Percentiles rank a stretch among this genome's conserved stretches.
Conservation (phyloP, 1,140 invertebrate genomes). For the Dinothrombium tinctorium region DNA sequence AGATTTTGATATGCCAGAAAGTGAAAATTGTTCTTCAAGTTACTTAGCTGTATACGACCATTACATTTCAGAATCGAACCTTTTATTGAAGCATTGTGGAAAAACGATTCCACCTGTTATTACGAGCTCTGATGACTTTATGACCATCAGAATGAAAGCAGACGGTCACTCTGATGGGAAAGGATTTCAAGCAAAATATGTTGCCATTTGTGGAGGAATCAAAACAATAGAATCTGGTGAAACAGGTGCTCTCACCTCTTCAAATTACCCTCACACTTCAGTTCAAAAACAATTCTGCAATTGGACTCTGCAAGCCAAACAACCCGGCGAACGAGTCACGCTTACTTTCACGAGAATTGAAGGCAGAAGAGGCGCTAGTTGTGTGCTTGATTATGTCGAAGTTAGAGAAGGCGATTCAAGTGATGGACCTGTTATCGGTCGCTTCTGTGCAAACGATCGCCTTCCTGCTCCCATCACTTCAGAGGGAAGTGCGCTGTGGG, state of each 20-base stretch:
- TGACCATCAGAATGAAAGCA: constrained; percentile 36
- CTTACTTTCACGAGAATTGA: constrained; percentile 38
- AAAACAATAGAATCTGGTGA: neutral
- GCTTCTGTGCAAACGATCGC: constrained; percentile 42
- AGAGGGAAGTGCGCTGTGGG: constrained; percentile 32
- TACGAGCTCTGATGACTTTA: constrained; percentile 31
- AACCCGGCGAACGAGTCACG: constrained; percentile 36
- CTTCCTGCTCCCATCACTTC: constrained; percentile 34
- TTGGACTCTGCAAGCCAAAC: constrained; percentile 32
- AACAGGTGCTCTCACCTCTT: constrained; percentile 4
- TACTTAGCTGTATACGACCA: constrained; percentile 40
- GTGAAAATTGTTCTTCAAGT: constrained; percentile 29
- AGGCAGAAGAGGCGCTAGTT: constrained; percentile 17
- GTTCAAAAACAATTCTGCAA: constrained; percentile 26
- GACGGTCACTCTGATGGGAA: constrained; percentile 32
- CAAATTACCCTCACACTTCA: constrained; percentile 15
- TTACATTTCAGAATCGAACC: constrained; percentile 20
- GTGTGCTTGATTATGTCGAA: constrained; percentile 23
- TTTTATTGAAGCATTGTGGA: constrained; percentile 29
- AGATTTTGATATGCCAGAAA: constrained; percentile 44
- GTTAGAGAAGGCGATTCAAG: constrained; percentile 35
- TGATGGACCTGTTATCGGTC: constrained; percentile 29
- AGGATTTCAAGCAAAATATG: constrained; percentile 45
- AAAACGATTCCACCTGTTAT: constrained; percentile 22
- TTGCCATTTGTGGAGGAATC: constrained; percentile 21